Percentiles rank a stretch among this genome's conserved stretches.
phyloP scores from a whole-genome alignment of 2,797 vertebrate genomes.

The Eupleurogrammus muticus region DNA sequence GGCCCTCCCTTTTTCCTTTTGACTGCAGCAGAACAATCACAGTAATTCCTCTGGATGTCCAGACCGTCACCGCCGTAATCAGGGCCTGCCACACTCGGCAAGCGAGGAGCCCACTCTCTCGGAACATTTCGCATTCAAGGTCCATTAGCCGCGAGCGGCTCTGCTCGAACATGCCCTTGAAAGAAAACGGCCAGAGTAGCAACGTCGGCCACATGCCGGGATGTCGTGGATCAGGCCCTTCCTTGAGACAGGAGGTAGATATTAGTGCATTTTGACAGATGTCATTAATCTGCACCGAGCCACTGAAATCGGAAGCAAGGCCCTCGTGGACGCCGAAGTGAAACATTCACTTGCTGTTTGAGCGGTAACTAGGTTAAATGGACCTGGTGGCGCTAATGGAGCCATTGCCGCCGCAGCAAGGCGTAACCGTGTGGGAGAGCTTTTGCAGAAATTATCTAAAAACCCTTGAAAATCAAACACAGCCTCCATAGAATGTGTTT shows the following conservation, averaged over 20 bases:
- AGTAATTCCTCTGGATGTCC: conserved; percentile 71
- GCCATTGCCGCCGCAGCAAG: conserved; percentile 60
- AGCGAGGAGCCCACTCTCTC: conserved; percentile 64
- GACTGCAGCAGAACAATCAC: conserved; percentile 69
- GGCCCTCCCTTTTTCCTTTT: conserved; percentile 48
- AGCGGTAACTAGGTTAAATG: conserved; percentile 72
- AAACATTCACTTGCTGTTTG: conserved; percentile 68
- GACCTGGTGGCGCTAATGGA: conserved; percentile 68
- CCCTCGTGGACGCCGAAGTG: conserved; percentile 55
- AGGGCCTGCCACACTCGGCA: conserved; percentile 68
- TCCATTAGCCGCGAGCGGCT: conserved; percentile 73
- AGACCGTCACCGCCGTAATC: conserved; percentile 78
- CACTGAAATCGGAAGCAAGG: conserved; percentile 28
- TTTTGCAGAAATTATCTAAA: conserved; percentile 69
- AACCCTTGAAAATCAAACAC: conserved; percentile 60
- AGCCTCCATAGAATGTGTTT: conserved; percentile 43
- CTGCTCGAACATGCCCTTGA: conserved; percentile 68
- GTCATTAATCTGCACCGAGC: conserved; percentile 54
- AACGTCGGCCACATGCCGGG: conserved; percentile 35
- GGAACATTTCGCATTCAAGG: conserved; percentile 79
- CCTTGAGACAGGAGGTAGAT: conserved; percentile 39
- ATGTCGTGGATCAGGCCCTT: conserved; percentile 10
- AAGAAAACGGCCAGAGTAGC: conserved; percentile 60
- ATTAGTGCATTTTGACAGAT: conserved; percentile 33
- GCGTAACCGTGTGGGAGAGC: conserved; percentile 52